Evolutionary conservation across 2,797 vertebrate species (phyloP).

Genomic region (Urocyon cinereoargenteus): DNA sequence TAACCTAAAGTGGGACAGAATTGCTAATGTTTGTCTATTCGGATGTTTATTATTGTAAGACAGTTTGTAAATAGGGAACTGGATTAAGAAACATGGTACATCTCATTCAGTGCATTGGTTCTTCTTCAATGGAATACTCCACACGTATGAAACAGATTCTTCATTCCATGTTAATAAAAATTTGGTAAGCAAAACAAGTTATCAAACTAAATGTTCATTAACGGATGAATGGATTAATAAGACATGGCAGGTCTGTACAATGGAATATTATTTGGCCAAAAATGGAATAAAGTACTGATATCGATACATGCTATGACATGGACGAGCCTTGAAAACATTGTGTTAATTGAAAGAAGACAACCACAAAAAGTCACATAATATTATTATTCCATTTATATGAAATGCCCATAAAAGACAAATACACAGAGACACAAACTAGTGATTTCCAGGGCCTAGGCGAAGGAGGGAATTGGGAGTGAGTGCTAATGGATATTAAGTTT

Average conservation of each 20-base stretch:
- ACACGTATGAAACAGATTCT: neutral
- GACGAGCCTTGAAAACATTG: neutral
- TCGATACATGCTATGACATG: neutral
- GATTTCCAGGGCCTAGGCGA: neutral
- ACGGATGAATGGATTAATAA: conserved; percentile 6
- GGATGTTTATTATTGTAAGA: conserved; percentile 1
- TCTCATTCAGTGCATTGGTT: neutral
- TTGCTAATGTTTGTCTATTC: conserved; percentile 7
- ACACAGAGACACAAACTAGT: neutral
- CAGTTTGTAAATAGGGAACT: conserved; percentile 18
- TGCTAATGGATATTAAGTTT: neutral
- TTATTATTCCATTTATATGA: neutral
- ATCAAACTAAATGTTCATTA: neutral
- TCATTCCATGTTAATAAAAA: conserved; percentile 17
- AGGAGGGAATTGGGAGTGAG: neutral
- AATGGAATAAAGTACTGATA: conserved; percentile 16
- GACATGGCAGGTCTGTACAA: neutral
- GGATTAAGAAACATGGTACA: neutral
- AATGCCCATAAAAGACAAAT: neutral
- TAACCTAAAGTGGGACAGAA: conserved; percentile 36
- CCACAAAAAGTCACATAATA: neutral
- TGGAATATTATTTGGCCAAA: neutral
- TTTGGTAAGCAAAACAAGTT: conserved; percentile 30
- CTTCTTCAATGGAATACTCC: neutral
- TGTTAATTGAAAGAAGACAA: neutral